Conservation (phyloP, 2,113 vertebrate genomes). For the Delphinus delphis region DNA sequence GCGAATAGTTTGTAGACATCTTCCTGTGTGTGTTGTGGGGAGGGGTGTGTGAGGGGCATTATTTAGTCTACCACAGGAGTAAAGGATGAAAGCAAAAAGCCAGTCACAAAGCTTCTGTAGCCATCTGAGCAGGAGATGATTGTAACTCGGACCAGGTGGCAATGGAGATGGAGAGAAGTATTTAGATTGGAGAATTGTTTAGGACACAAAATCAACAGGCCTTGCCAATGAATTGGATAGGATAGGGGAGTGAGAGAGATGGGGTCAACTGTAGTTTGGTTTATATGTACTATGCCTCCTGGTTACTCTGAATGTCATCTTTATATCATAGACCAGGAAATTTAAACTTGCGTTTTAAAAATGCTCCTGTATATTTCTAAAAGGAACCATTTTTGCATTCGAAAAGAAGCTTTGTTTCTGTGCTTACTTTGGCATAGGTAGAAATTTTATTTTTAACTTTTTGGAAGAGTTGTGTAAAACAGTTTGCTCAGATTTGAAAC, state of each 20-base stretch:
- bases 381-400: constrained; percentile 17
- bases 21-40: neutral
- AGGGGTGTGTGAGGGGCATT: neutral
- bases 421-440: constrained; percentile 63
- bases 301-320: constrained; percentile 41
- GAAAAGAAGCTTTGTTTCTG: constrained; percentile 59
- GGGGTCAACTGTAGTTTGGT: neutral
- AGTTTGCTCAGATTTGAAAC: constrained; percentile 59
- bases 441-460: constrained; percentile 55
- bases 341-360: constrained; percentile 44
- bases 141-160: neutral
- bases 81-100: constrained; percentile 1
- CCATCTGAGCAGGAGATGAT: neutral
- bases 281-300: neutral
- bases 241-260: neutral
- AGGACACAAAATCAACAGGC: neutral
- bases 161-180: neutral
- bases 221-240: neutral
- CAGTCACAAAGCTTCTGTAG: neutral
- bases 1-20: neutral
- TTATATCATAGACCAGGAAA: neutral
- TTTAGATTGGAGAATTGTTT: neutral
- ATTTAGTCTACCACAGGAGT: neutral
- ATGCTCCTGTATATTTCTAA: constrained; percentile 18
- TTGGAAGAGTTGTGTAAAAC: constrained; percentile 65